These are phyloP conservation scores for Diplogasteroides magnus DNA, from an alignment of 1,140 invertebrate genomes.

Conservation along the genomic window DNA sequence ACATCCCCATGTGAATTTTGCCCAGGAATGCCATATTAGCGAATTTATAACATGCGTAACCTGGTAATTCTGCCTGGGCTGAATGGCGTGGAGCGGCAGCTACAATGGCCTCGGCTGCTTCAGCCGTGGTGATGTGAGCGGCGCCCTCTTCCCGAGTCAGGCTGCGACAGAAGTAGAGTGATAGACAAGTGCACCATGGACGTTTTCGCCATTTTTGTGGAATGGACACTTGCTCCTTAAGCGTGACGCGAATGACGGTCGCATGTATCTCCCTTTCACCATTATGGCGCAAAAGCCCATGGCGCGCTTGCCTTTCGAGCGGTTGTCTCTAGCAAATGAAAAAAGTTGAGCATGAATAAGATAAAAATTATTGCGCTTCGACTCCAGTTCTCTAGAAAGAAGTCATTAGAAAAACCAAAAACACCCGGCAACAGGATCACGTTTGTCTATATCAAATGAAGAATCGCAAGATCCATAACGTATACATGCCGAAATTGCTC, in stretches of 20 bases:
- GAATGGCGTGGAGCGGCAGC: slow-evolving; percentile 19
- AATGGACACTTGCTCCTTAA: background rate
- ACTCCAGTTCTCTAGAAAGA: slow-evolving; percentile 6
- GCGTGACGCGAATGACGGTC: slow-evolving; percentile 16
- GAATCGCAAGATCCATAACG: background rate
- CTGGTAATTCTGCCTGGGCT: too few relatives aligned
- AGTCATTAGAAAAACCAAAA: background rate
- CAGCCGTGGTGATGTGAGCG: slow-evolving; percentile 25
- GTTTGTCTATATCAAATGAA: too few relatives aligned
- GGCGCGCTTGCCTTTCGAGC: background rate
- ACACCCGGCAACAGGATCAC: too few relatives aligned
- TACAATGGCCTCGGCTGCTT: slow-evolving; percentile 31
- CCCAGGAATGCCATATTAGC: too few relatives aligned
- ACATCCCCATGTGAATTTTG: too few relatives aligned
- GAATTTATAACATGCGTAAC: too few relatives aligned
- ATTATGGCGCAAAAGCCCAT: slow-evolving; percentile 4
- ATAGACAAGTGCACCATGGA: too few relatives aligned
- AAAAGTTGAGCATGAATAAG: background rate
- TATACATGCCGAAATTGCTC: background rate
- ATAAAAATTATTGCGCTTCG: background rate
- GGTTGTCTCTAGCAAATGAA: slow-evolving; percentile 1
- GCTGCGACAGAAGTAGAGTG: slow-evolving; percentile 27
- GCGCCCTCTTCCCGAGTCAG: slow-evolving; percentile 33
- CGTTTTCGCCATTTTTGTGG: too few relatives aligned
- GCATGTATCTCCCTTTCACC: slow-evolving; percentile 2